phyloP scores from a whole-genome alignment of 2,797 vertebrate genomes.

The Chelonia mydas region DNA sequence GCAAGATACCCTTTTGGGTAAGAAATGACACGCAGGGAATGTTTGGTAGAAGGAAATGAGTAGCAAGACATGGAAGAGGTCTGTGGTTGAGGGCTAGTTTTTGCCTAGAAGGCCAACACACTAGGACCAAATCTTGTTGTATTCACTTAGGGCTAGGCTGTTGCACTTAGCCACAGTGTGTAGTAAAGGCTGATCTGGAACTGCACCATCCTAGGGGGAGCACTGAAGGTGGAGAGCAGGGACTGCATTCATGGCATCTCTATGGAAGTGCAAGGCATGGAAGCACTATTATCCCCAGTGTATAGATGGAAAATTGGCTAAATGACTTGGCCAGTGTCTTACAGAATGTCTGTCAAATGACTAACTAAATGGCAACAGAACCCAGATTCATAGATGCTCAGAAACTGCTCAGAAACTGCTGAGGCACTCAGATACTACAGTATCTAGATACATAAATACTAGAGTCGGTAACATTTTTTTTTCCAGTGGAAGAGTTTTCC shows the following conservation, averaged over 20 bases:
- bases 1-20: background rate
- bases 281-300: background rate
- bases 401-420: background rate
- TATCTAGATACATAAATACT: background rate
- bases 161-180: background rate
- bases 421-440: background rate
- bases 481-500: too few species aligned
- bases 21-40: background rate
- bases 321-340: background rate
- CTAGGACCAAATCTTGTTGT: background rate
- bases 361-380: background rate
- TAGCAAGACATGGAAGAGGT: background rate
- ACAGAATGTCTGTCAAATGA: background rate
- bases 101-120: background rate
- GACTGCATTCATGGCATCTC: background rate
- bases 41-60: background rate
- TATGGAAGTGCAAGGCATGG: background rate
- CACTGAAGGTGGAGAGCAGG: background rate
- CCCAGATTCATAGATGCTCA: background rate
- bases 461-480: too few species aligned
- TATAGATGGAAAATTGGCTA: background rate
- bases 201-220: rapidly evolving
- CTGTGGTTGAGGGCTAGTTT: background rate
- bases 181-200: background rate
- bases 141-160: background rate